Conservation (phyloP, 2,797 vertebrate species). For the Bovichtus variegatus region DNA sequence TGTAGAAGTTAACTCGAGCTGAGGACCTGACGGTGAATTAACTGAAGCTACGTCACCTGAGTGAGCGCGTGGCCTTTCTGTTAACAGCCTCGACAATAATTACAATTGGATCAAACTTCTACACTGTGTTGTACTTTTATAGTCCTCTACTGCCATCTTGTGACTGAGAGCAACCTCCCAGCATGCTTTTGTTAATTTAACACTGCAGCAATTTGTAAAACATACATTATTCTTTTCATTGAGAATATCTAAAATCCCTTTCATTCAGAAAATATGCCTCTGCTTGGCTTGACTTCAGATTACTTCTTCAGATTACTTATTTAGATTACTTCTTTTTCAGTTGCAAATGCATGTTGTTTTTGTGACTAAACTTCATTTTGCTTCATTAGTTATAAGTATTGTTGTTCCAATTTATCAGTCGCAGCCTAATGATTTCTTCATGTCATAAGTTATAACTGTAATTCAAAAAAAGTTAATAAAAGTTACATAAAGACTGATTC, state of each 20-base stretch:
- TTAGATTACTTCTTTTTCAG: slow-evolving; percentile 7
- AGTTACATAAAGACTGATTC: slow-evolving; percentile 14
- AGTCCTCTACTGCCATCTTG: slow-evolving; percentile 79
- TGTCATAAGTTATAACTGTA: slow-evolving; percentile 17
- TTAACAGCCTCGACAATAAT: slow-evolving; percentile 31
- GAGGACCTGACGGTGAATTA: slow-evolving; percentile 29
- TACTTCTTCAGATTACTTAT: no score
- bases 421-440: background rate
- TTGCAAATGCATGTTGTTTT: slow-evolving; percentile 33
- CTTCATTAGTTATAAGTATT: background rate
- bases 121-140: background rate
- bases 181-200: slow-evolving; percentile 32
- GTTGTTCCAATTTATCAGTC: background rate
- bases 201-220: slow-evolving; percentile 43
- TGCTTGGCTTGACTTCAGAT: background rate
- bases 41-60: slow-evolving; percentile 30
- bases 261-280: slow-evolving; percentile 20
- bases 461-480: slow-evolving; percentile 52
- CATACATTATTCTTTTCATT: background rate
- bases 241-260: background rate
- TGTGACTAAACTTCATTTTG: slow-evolving; percentile 18
- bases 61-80: slow-evolving; percentile 31
- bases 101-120: slow-evolving; percentile 39
- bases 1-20: slow-evolving; percentile 18
- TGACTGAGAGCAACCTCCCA: slow-evolving; percentile 54